phyloP scores from a whole-genome alignment of 2,888 invertebrate species.

The Eledona agricola region DNA sequence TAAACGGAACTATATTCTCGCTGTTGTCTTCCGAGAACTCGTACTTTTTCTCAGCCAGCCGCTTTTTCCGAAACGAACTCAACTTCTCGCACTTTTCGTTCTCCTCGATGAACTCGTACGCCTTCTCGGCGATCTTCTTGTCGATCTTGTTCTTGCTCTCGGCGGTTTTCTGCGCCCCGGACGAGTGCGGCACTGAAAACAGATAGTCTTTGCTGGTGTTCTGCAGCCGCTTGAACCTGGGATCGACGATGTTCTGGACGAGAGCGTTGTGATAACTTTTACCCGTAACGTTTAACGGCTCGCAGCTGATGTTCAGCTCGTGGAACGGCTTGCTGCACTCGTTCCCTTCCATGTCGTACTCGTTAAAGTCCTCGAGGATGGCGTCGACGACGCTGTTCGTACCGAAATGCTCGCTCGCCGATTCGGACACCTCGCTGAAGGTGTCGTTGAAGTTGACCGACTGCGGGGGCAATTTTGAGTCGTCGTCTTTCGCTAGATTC shows the following conservation, averaged over 20 bases:
- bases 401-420: slow-evolving; percentile 57
- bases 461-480: slow-evolving; percentile 39
- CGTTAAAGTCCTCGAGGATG: slow-evolving; percentile 62
- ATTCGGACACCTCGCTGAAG: slow-evolving; percentile 60
- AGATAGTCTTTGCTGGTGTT: slow-evolving; percentile 55
- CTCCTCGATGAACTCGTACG: slow-evolving; percentile 87
- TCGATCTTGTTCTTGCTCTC: slow-evolving; percentile 58
- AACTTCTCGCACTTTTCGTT: slow-evolving; percentile 85
- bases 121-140: slow-evolving; percentile 72
- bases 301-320: slow-evolving; percentile 62
- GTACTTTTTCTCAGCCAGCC: slow-evolving; percentile 90
- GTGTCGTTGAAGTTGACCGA: slow-evolving; percentile 52
- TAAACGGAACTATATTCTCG: slow-evolving; percentile 73
- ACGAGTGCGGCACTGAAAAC: slow-evolving; percentile 58
- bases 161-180: slow-evolving; percentile 40
- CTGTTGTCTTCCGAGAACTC: slow-evolving; percentile 85
- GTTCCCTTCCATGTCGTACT: slow-evolving; percentile 61
- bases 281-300: slow-evolving; percentile 62
- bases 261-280: slow-evolving; percentile 62
- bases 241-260: slow-evolving; percentile 60
- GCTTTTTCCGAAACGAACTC: slow-evolving; percentile 84
- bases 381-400: slow-evolving; percentile 59
- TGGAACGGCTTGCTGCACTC: slow-evolving; percentile 63
- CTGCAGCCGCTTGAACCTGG: slow-evolving; percentile 59
- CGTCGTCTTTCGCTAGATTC: slow-evolving; percentile 51